Conservation (phyloP, 2,113 vertebrate genomes). For the Macquaria australasica region DNA sequence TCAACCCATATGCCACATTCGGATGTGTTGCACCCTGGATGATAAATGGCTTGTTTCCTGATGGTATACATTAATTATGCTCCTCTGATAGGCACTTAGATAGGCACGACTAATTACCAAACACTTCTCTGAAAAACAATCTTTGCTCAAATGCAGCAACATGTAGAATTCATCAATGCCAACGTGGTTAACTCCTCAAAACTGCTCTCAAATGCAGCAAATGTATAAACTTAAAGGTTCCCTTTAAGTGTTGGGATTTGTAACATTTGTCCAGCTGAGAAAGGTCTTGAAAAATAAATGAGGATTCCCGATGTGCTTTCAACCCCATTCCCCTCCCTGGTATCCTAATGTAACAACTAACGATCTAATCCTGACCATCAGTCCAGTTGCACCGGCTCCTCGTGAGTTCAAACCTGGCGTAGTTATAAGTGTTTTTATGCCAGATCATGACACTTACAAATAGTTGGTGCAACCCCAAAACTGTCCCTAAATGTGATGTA, state of each 20-base stretch:
- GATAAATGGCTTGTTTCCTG: constrained; percentile 42
- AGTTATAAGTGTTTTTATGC: no score
- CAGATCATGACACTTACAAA: neutral
- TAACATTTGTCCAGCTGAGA: neutral
- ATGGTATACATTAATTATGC: constrained; percentile 24
- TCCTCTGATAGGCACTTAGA: constrained; percentile 3
- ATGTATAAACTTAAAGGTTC: neutral
- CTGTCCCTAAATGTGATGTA: constrained; percentile 10
- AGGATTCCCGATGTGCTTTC: neutral
- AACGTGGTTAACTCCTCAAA: neutral
- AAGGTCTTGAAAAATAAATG: constrained; percentile 18
- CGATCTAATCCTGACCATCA: neutral
- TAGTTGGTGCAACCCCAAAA: neutral
- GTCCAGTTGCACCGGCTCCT: neutral
- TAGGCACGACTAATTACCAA: constrained; percentile 19
- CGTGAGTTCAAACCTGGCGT: no score
- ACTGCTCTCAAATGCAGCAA: neutral
- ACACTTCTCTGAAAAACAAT: neutral
- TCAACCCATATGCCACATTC: neutral
- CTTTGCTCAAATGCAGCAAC: neutral
- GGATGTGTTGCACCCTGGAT: constrained; percentile 5
- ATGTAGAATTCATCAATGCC: neutral
- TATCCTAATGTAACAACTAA: neutral
- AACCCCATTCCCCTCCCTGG: neutral
- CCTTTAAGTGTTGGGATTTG: neutral